Base-by-base conservation (phyloP, 1,140 invertebrate species). In the Rhagoletis pomonella region DNA sequence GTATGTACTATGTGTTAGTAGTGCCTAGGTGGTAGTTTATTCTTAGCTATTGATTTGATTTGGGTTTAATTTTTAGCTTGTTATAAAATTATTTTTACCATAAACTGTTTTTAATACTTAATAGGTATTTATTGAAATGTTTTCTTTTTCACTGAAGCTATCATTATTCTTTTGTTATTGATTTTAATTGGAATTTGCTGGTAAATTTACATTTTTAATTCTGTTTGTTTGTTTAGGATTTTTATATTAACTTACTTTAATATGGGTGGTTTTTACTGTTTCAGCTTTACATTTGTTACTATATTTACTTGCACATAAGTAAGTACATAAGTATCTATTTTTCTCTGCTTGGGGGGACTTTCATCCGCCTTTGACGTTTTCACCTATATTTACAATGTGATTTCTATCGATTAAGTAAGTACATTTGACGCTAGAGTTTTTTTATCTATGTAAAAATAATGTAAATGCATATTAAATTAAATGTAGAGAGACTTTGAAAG, bases 321-420 rank as follows among this genome's bases (percentile, higher is more conserved):
- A 47, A 6, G 29, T 69, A 69, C 39, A 10, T 81, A 81, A 55
- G 73, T 42, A 55, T 55, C 73, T 81, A 81, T 55, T 81, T 81
- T 73, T 73, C 67, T 55, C 73, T 81, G 17, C 88, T 84, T 88
- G 90, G 91, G 90, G 90, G 91, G 90, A 91, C 90, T 91, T 91
- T 91, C 90, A 90, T 91, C 90, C 90, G 90, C 90, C 89, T 89
- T 87, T 89, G 87, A 88, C 73, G 58, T 84, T 50, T 64, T 89
- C 73, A 81, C 85, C 88, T 90, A 88, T 90, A 90, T 90, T 73
- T 90, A 90, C 89, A 90, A 87, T 67, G 87, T 89, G 88, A 88
- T 67, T 89, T 64, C 60, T n/a, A 81, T 19, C 19, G 19, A 81
- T 81, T 81, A 81, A 81, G n/a, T n/a, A n/a, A n/a, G 47, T 81